Evolutionary conservation across 2,797 vertebrate species (phyloP).

Genomic region (Sebastes variabilis): DNA sequence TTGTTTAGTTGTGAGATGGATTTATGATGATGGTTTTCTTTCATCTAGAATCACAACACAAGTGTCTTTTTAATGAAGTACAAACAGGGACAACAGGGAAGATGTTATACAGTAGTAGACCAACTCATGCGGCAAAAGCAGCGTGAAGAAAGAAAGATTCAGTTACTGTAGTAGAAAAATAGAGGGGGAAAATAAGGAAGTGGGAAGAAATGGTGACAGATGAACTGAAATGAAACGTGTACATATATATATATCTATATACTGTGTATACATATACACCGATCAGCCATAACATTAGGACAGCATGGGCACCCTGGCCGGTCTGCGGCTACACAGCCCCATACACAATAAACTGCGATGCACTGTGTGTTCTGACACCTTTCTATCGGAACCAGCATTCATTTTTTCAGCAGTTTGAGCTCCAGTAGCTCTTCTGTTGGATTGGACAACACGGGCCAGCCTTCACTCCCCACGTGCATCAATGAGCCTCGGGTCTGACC

Average conservation of each 20-base stretch:
- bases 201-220: conserved; percentile 9
- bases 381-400: too few species aligned
- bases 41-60: conserved; percentile 5
- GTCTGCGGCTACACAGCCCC: too few species aligned
- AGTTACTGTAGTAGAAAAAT: background rate
- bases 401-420: too few species aligned
- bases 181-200: background rate
- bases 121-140: background rate
- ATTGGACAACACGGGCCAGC: too few species aligned
- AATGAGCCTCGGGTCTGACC: too few species aligned
- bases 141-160: background rate
- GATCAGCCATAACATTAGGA: too few species aligned
- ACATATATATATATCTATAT: background rate
- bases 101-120: background rate
- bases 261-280: too few species aligned
- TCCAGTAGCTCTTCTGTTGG: too few species aligned
- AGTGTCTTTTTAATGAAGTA: background rate
- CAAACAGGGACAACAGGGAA: background rate
- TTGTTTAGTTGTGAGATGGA: background rate
- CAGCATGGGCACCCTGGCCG: too few species aligned
- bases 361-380: too few species aligned
- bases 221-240: background rate
- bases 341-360: too few species aligned
- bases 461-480: too few species aligned
- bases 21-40: background rate